phyloP scores from a whole-genome alignment of 30 jellyfish, hydroid and myxozoan species.

The Turritopsis rubra region DNA sequence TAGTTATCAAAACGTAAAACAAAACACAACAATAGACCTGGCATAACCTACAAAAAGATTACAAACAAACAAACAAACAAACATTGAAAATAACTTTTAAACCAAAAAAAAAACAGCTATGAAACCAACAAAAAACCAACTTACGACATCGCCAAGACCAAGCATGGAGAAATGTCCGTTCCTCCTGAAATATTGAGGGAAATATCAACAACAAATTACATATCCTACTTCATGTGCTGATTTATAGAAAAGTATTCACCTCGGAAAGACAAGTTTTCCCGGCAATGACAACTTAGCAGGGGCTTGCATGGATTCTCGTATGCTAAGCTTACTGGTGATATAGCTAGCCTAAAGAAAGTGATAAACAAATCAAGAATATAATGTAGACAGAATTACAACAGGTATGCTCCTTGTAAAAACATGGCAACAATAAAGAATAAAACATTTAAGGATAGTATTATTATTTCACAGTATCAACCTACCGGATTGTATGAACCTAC shows the following conservation, averaged over 20 bases:
- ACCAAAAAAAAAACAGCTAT: too few relatives aligned
- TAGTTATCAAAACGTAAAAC: conserved; percentile 75
- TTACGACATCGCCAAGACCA: conserved; percentile 91
- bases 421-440: too few relatives aligned
- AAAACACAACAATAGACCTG: conserved; percentile 76
- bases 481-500: too few relatives aligned
- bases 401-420: too few relatives aligned
- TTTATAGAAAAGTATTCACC: conserved; percentile 30
- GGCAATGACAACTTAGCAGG: conserved; percentile 73
- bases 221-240: neutral
- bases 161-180: conserved; percentile 79
- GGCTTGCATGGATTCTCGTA: conserved; percentile 20
- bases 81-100: too few relatives aligned
- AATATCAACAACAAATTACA: neutral
- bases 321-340: conserved; percentile 20
- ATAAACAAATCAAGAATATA: too few relatives aligned
- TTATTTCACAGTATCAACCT: too few relatives aligned
- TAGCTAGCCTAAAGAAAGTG: conserved; percentile 29
- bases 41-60: conserved; percentile 57
- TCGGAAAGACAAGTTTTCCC: conserved; percentile 78
- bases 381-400: too few relatives aligned
- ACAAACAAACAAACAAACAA: too few relatives aligned
- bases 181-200: conserved; percentile 35
- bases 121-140: conserved; percentile 10
- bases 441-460: too few relatives aligned